Evolutionary conservation across 2,888 invertebrate genomes (phyloP), one percentile per base, ranked within the genome.

Genomic region (Drosophila subsilvestris): DNA sequence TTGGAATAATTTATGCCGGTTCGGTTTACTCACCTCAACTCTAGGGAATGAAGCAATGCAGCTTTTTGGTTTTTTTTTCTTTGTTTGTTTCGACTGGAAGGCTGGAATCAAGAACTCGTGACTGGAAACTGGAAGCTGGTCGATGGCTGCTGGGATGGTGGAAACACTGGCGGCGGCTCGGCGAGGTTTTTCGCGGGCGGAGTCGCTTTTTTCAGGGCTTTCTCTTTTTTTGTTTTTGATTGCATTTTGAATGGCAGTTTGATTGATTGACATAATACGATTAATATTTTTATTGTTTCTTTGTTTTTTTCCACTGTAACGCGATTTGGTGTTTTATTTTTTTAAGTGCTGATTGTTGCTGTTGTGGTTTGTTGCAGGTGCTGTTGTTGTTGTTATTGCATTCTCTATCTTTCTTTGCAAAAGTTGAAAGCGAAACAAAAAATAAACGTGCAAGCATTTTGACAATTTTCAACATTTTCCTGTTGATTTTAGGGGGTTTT

Each of bases 261-360:
- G 88, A 88, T 89, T 86, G 50, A 88, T 62, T 89, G 88, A 69
- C 85, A 88, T 88, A 88, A 88, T 88, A 89, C 87, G 89, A 89
- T 27, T 37, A 37, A 37, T 37, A n/a, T n/a, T n/a, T 37, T 37
- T 37, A 37, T 7, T n/a, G 14, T 6, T 37, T n/a, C n/a, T 37
- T 37, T 37, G n/a, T n/a, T 37, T 37, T 37, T 37, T 12, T 37
- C n/a, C 37, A 37, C 37, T 37, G n/a, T 37, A 37, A 37, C 37
- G 37, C 37, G 37, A 89, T 88, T 76, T 56, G 56, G 51, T 44
- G n/a, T 50, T 56, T 58, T 51, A 20, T 56, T 44, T 20, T 58
- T 22, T 61, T 61, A 49, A 45, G 68, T 68, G 68, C 68, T 68
- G 69, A 32, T 69, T 54, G 49, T 61, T 45, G 69, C 54, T 50